These are phyloP conservation scores for Ophioderma brevispina DNA, from an alignment of 35 echinoderm and acorn worm genomes.

Conservation along the genomic window DNA sequence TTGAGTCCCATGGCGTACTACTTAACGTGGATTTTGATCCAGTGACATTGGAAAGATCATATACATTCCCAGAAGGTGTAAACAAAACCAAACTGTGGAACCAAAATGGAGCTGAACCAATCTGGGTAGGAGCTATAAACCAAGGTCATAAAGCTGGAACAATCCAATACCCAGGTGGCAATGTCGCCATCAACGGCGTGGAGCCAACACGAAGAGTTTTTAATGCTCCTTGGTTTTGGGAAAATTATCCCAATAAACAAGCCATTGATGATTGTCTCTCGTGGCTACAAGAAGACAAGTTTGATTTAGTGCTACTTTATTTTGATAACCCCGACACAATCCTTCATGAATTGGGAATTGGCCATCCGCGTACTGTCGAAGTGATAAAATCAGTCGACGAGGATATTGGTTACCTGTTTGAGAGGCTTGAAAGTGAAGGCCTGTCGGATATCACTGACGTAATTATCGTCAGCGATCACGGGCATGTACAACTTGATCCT, in stretches of 20 bases:
- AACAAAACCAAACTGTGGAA: constrained; percentile 75
- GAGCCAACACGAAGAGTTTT: constrained; percentile 16
- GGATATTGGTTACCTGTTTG: constrained; percentile 50
- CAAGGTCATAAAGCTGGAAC: constrained; percentile 71
- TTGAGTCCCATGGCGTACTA: constrained; percentile 81
- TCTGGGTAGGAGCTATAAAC: constrained; percentile 86
- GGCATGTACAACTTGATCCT: constrained; percentile 57
- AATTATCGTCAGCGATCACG: constrained; percentile 81
- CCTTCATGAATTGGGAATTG: constrained; percentile 71
- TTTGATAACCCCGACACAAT: constrained; percentile 76
- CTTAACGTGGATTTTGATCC: constrained; percentile 85
- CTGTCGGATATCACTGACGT: constrained; percentile 62
- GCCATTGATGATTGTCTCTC: constrained; percentile 47
- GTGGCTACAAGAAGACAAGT: constrained; percentile 77
- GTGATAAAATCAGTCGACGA: constrained; percentile 26
- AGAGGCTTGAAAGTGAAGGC: constrained; percentile 47
- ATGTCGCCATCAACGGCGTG: constrained; percentile 77
- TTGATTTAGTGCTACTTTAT: constrained; percentile 76
- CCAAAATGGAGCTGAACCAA: constrained; percentile 75
- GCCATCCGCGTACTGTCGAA: not conserved
- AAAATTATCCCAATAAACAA: not conserved
- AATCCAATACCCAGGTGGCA: constrained; percentile 81
- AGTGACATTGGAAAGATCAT: constrained; percentile 46
- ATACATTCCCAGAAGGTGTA: constrained; percentile 42
- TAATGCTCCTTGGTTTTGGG: too few species aligned